Evolutionary conservation across 23 tunicate genomes (phyloP).

Genomic region (Styela clava): DNA sequence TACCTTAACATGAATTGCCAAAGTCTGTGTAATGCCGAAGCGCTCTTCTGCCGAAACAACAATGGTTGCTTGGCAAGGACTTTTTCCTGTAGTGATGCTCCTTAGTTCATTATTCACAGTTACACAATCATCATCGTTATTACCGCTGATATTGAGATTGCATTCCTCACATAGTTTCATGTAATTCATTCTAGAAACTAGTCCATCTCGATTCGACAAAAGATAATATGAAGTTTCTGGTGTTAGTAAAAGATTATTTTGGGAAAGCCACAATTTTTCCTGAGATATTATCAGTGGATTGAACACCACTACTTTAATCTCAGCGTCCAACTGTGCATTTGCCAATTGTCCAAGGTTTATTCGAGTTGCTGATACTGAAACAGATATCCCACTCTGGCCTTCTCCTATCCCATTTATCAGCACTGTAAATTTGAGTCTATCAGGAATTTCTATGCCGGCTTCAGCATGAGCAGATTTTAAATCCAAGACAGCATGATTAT

Average conservation of each 20-base stretch:
- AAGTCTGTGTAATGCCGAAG: conserved; percentile 62
- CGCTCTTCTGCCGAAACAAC: conserved; percentile 65
- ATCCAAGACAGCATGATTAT: conserved; percentile 53
- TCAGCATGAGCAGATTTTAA: conserved; percentile 54
- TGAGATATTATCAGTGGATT: background rate
- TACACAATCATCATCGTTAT: conserved; percentile 1
- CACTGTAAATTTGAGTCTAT: conserved; percentile 56
- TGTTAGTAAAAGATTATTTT: conserved; percentile 57
- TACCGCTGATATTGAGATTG: background rate
- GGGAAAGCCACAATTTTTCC: conserved; percentile 44
- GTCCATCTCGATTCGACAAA: conserved; percentile 64
- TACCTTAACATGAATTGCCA: conserved; percentile 65
- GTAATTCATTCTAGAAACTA: conserved; percentile 31
- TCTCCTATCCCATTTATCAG: conserved; percentile 48
- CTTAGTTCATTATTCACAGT: conserved; percentile 12
- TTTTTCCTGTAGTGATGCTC: conserved; percentile 35
- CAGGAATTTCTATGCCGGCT: conserved; percentile 48
- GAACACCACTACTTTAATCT: conserved; percentile 55
- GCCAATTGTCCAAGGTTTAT: conserved; percentile 32
- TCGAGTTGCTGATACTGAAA: conserved; percentile 42
- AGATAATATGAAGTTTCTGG: conserved; percentile 41
- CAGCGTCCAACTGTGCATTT: conserved; percentile 30
- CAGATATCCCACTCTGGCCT: conserved; percentile 56
- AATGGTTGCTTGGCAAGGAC: conserved; percentile 62
- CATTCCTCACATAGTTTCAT: conserved; percentile 5